Evolutionary conservation across 2,797 vertebrate genomes (phyloP).

Genomic region (Myiothlypis coronata): DNA sequence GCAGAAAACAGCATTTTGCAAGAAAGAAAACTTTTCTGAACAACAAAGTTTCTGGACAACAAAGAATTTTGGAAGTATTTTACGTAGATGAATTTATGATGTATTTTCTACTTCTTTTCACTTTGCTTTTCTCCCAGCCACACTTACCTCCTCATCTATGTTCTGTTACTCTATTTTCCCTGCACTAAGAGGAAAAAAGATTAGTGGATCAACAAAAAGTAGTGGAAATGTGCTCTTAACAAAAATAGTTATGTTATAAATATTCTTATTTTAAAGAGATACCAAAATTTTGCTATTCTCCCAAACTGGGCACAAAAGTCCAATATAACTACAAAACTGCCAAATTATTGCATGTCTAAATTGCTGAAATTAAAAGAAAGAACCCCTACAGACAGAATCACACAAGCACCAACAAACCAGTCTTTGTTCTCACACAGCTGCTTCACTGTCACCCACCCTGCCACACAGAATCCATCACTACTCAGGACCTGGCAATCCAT

Average conservation of each 20-base stretch:
- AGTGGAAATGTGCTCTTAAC: background rate
- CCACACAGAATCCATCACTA: constrained; percentile 5
- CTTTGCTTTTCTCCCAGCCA: background rate
- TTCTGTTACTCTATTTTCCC: background rate
- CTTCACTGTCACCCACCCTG: background rate
- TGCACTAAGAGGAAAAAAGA: background rate
- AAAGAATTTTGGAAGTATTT: background rate
- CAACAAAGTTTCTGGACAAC: background rate
- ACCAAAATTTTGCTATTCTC: background rate
- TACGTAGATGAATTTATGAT: background rate
- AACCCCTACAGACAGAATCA: background rate
- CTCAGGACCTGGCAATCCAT: background rate
- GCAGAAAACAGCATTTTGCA: background rate
- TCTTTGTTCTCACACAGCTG: constrained; percentile 20
- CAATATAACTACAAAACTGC: background rate
- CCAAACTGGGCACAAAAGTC: background rate
- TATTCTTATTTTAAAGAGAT: background rate
- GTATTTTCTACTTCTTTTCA: background rate
- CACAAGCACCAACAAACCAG: background rate
- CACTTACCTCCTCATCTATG: background rate
- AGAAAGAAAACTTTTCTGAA: background rate
- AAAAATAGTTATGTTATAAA: background rate
- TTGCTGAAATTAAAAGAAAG: background rate
- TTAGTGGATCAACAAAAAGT: background rate
- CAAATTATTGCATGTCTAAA: background rate